Conservation (phyloP, 2,113 vertebrate genomes). For the Cyphomyrus discorhynchus region DNA sequence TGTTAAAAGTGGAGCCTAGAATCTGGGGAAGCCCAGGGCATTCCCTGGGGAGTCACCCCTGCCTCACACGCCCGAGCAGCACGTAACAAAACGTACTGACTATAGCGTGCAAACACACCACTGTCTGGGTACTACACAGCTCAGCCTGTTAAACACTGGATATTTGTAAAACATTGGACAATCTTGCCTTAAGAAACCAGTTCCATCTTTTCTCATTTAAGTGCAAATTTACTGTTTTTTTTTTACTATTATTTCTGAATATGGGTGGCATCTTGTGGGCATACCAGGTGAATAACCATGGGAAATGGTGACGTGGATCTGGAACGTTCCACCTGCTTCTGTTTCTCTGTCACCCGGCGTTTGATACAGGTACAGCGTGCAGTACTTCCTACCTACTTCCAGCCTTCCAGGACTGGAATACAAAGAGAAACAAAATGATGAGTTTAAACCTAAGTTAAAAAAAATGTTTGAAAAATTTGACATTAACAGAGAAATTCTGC, state of each 20-base stretch:
- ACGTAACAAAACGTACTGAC: constrained; percentile 2
- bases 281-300: too few relatives aligned
- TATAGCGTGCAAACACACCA: neutral
- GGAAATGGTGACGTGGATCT: neutral
- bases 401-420: neutral
- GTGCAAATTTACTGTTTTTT: neutral
- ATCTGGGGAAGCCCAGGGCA: neutral
- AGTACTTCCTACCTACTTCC: neutral
- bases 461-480: neutral
- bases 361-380: neutral
- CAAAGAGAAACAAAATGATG: neutral
- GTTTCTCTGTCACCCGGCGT: neutral
- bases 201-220: neutral
- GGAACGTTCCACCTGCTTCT: neutral
- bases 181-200: neutral
- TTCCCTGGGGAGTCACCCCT: neutral
- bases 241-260: neutral
- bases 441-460: neutral
- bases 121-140: neutral
- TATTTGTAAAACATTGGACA: neutral
- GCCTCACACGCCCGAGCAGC: neutral
- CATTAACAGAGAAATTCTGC: neutral
- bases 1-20: neutral
- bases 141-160: neutral
- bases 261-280: too few relatives aligned